Evolutionary conservation across 2,797 vertebrate species (phyloP), one percentile per base, ranked within the genome.

Genomic region (Cichlasoma orientale): DNA sequence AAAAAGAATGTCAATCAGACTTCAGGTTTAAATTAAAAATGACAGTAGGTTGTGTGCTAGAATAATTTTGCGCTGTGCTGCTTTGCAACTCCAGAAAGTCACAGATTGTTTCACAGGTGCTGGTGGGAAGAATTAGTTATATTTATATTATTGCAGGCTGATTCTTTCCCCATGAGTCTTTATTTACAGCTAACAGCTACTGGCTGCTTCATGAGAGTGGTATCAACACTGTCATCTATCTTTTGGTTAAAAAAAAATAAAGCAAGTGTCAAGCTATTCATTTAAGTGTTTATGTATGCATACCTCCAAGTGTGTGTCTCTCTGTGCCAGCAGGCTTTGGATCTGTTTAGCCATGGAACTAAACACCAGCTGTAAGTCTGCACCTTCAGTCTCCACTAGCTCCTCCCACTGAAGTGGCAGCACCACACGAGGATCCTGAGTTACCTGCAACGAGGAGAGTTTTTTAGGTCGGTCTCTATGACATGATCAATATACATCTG

Each of bases 241-340:
- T 61, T 50, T 58, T 6, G 19, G 12, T 47, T 56, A 9, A 13
- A 61, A 50, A 47, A 47, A 47, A 18, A 47, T 13, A 59, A 19
- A 44, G 9, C 2, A 19, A 72, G 70, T 47, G 61, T 66, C 61
- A 50, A 33, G 52, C 33, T 56, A 53, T 70, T 81, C 19, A 12
- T 54, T 44, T 38, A 29, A 16, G 4, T 21, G 7, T 85, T 47
- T 84, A 54, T 33, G 38, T 53, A 12, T 25, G 36, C 68, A 21
- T 88, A 98, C 97, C 96, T 97, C 96, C 55, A 96, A 92, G 56
- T 95, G 94, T 72, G 93, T 76, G 82, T 98, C 97, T 68, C 96
- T 95, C 87, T 98, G 96, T 23, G 94, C 87, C 14, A 96, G 92
- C 86, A 97, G 91, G 79, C 86, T 92, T 57, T 95, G 94, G 71